Evolutionary conservation across 2,797 vertebrate genomes (phyloP), one percentile per base, ranked within the genome.

Genomic region (Huso huso): DNA sequence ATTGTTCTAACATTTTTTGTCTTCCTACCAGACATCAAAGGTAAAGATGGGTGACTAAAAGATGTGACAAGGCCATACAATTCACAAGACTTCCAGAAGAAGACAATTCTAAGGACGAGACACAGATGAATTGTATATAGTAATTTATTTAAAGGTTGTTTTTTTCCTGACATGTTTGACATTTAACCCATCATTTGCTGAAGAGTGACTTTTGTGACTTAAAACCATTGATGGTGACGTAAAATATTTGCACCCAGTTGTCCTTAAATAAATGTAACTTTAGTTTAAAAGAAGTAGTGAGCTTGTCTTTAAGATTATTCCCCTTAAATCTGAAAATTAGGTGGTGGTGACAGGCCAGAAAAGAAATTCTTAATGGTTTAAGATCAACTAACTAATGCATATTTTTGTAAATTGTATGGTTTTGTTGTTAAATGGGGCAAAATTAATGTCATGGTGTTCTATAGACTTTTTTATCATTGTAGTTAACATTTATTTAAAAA

Each of bases 41-140:
- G 94, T 98, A 93, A 99, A 98, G 90, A 99, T 99, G 96, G 97
- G 96, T 61, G 90, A 98, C 82, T 98, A 90, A 76, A 85, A 59
- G 79, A 75, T n/a, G 15, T 10, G 53, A 48, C 67, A 60, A 70
- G 57, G 12, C 15, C 48, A 65, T 73, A 49, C 23, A 13, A 68
- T 50, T 51, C 66, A 10, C 48, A 71, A 7, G 52, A 67, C 9
- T 18, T 62, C 66, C 10, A 55, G 49, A 73, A 78, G 77, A 81
- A 81, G 63, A 74, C 69, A 68, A 75, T 84, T 84, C 84, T 85
- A 82, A 80, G 82, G 79, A 8, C 10, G 74, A 76, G 67, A 75
- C 77, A 78, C 77, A 76, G 81, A 87, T 81, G 73, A 81, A 87
- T 86, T 88, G 85, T 95, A 93, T 82, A 89, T 82, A 86, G 80